These are phyloP conservation scores for Thecophora atra DNA, from an alignment of 2,888 invertebrate species.

Conservation along the genomic window DNA sequence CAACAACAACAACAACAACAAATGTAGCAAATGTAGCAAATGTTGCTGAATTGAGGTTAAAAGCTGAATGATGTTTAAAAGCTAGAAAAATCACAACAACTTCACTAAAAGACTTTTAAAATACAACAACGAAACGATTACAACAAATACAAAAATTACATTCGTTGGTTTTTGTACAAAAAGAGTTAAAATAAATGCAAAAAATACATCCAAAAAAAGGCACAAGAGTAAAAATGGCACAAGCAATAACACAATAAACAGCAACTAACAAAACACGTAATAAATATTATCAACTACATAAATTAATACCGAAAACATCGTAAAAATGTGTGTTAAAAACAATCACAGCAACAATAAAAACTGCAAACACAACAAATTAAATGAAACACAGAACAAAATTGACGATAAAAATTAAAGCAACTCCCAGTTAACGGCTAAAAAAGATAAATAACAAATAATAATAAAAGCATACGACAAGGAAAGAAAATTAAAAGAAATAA, in stretches of 20 bases:
- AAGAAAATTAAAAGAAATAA: too few relatives aligned
- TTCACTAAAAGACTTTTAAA: neutral
- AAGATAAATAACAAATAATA: too few relatives aligned
- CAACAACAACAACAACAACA: slow-evolving; percentile 16
- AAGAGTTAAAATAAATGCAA: neutral
- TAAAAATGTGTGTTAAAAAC: neutral
- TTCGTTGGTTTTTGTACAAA: neutral
- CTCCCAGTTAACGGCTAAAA: too few relatives aligned
- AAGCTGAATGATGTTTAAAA: slow-evolving; percentile 31
- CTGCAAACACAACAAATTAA: too few relatives aligned
- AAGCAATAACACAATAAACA: neutral
- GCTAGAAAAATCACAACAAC: neutral
- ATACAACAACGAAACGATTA: neutral
- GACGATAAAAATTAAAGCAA: too few relatives aligned
- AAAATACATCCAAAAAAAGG: neutral
- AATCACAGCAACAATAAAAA: neutral
- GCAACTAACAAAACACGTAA: neutral
- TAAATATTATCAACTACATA: neutral
- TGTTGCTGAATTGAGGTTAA: slow-evolving; percentile 23
- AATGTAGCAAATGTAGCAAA: neutral
- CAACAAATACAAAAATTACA: neutral
- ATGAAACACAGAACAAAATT: too few relatives aligned
- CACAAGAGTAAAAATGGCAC: neutral
- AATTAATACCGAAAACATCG: neutral
- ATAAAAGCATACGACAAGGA: too few relatives aligned